A percentile compares a stretch with the other conserved stretches of the same genome.
Conservation (phyloP, 2,888 invertebrate genomes). For the Troilus luridus region DNA sequence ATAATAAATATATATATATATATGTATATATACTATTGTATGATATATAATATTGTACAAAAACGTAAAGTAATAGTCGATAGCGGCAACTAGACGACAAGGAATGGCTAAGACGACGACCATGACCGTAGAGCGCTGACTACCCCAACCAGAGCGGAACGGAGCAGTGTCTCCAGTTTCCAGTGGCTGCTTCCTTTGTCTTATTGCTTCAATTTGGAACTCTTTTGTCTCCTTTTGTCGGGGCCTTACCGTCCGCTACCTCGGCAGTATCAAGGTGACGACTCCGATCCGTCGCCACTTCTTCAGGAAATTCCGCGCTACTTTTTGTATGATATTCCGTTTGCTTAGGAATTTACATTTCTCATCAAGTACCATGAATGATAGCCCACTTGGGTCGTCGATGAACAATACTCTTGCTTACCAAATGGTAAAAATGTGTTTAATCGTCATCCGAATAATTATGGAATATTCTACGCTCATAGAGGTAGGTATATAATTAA, state of each 20-base stretch:
- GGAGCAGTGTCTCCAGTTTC: slow-evolving; percentile 37
- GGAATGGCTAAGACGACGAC: background rate
- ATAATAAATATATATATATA: background rate
- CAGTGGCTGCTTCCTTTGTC: slow-evolving; percentile 45
- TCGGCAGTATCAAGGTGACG: background rate
- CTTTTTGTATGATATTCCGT: background rate
- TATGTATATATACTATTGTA: background rate
- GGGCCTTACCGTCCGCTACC: background rate
- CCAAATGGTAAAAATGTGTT: too few species aligned
- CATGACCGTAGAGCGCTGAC: background rate
- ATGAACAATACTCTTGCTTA: too few species aligned
- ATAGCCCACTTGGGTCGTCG: too few species aligned
- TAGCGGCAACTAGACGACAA: background rate
- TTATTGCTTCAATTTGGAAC: slow-evolving; percentile 34
- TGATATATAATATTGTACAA: too few species aligned
- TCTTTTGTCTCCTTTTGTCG: slow-evolving; percentile 39
- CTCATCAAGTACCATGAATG: background rate
- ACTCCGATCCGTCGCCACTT: background rate
- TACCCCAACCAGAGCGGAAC: slow-evolving; percentile 35
- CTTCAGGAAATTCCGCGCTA: background rate
- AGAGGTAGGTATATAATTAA: too few species aligned
- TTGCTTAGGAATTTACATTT: background rate
- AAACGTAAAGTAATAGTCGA: background rate
- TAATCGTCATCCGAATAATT: too few species aligned
- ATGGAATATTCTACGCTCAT: too few species aligned